Evolutionary conservation across 1,140 invertebrate genomes (phyloP).

Genomic region (Belonocnema kinseyi): DNA sequence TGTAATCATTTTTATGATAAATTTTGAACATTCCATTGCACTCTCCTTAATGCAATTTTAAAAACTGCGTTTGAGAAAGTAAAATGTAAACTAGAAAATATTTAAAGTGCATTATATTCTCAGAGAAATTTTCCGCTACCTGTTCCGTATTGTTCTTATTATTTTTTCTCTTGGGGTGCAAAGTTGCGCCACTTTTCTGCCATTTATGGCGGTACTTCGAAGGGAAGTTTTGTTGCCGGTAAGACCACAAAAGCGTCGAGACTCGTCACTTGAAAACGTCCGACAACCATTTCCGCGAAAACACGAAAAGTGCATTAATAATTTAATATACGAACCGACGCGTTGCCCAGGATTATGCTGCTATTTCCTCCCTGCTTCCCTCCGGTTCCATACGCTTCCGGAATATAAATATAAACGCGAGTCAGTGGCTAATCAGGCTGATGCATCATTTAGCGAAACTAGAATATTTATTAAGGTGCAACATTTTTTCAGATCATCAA

Average conservation of each 20-base stretch:
- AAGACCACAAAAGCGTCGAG: constrained; percentile 44
- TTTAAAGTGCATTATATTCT: background rate
- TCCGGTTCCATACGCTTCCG: constrained; percentile 32
- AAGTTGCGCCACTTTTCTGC: constrained; percentile 32
- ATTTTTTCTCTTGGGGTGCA: constrained; percentile 2
- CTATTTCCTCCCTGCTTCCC: constrained; percentile 21
- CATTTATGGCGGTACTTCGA: constrained; percentile 16
- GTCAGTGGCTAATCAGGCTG: constrained; percentile 4
- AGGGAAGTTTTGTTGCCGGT: constrained; percentile 21
- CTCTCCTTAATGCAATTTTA: too few species aligned
- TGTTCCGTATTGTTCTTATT: background rate
- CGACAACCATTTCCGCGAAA: constrained; percentile 44
- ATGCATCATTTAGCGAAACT: too few species aligned
- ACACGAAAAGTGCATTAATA: constrained; percentile 58
- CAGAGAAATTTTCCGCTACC: background rate
- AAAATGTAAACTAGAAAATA: too few species aligned
- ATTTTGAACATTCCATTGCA: too few species aligned
- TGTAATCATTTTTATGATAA: too few species aligned
- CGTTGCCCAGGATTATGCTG: constrained; percentile 38
- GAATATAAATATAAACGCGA: constrained; percentile 44
- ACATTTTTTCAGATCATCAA: too few species aligned
- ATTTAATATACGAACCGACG: constrained; percentile 49
- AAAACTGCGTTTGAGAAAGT: too few species aligned
- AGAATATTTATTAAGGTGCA: too few species aligned
- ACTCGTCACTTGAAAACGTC: constrained; percentile 52